A percentile compares a stretch with the other conserved stretches of the same genome.
Conservation (phyloP, 2,797 vertebrate species). For the Intellagama lesueurii region DNA sequence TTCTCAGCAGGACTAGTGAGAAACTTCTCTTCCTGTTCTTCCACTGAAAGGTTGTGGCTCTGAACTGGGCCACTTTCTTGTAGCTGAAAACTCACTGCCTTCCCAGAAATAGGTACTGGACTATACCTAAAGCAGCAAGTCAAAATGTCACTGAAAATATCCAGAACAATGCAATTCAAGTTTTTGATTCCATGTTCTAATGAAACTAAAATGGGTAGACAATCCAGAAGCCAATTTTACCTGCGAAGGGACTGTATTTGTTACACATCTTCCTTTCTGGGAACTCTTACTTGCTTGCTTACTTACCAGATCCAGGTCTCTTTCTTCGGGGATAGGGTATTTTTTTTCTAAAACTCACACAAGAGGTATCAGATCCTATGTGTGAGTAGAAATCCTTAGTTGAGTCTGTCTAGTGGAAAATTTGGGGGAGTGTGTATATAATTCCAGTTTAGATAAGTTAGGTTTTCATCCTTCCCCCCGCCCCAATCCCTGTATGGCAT, state of each 20-base stretch:
- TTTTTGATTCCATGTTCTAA: background rate
- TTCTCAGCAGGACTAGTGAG: conserved; percentile 61
- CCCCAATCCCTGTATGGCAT: too few species aligned
- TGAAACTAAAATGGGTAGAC: background rate
- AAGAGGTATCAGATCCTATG: background rate
- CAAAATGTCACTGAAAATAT: fast-evolving
- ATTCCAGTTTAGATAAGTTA: background rate
- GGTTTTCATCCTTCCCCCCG: too few species aligned
- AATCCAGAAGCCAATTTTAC: too few species aligned
- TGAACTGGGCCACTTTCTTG: conserved; percentile 48
- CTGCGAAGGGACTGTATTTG: background rate
- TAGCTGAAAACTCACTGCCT: conserved; percentile 49
- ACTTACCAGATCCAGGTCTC: background rate
- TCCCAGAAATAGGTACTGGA: conserved; percentile 36
- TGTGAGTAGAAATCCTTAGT: background rate
- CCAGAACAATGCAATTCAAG: background rate
- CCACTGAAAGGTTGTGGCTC: conserved; percentile 39
- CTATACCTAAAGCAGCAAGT: conserved; percentile 55
- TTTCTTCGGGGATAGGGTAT: background rate
- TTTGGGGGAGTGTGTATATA: background rate
- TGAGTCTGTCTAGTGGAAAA: background rate
- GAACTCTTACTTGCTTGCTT: background rate
- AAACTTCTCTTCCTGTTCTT: conserved; percentile 58
- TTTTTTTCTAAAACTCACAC: background rate
- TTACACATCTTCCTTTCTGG: background rate